A percentile compares a stretch with the other conserved stretches of the same genome.
Conservation (phyloP, 1,140 invertebrate genomes). For the Yoshiicerus persimilis region DNA sequence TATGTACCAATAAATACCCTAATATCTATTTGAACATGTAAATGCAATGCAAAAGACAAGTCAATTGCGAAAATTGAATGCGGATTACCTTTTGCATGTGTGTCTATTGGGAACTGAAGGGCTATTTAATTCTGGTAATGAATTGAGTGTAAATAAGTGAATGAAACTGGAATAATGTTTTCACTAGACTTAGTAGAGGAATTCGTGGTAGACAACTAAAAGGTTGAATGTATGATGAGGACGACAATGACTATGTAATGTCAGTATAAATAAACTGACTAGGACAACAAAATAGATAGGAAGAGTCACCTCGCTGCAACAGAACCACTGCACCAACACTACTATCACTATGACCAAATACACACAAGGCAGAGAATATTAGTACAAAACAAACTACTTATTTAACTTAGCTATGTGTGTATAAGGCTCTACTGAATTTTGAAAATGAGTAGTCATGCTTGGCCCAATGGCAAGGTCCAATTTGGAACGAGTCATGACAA, state of each 20-base stretch:
- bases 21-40: no score
- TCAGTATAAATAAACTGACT: slow-evolving; percentile 22
- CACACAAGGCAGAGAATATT: not conserved
- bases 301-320: not conserved
- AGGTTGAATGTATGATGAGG: not conserved
- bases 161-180: not conserved
- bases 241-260: not conserved
- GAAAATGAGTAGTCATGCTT: slow-evolving; percentile 29
- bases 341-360: not conserved
- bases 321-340: not conserved
- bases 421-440: not conserved
- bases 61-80: no score
- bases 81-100: not conserved
- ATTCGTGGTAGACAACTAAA: not conserved
- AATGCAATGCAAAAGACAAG: no score
- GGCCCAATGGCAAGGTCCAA: slow-evolving; percentile 37
- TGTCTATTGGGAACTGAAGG: not conserved
- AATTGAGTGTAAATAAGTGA: not conserved
- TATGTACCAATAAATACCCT: no score
- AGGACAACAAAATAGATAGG: not conserved
- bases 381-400: not conserved
- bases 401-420: not conserved
- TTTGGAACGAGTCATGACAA: slow-evolving; percentile 27
- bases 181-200: not conserved
- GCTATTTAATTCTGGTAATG: not conserved